Conservation (phyloP, 1,140 invertebrate species). For the Telenomus remus region DNA sequence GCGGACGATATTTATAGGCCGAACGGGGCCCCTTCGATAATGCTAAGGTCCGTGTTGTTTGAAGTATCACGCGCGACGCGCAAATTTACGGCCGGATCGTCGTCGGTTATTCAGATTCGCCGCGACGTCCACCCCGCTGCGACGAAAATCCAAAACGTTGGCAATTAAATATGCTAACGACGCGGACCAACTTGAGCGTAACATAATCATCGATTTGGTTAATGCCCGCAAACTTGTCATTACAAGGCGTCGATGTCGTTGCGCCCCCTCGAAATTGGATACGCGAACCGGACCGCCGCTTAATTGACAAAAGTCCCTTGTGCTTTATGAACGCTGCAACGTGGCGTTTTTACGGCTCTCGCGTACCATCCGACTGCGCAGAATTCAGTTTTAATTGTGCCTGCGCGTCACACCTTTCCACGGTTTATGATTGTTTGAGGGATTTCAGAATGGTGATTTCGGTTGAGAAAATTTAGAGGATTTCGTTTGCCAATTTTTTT, state of each 20-base stretch:
- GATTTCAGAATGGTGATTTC: slow-evolving; percentile 33
- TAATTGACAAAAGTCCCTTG: slow-evolving; percentile 52
- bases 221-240: slow-evolving; percentile 54
- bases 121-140: slow-evolving; percentile 63
- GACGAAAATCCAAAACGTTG: slow-evolving; percentile 74
- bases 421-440: slow-evolving; percentile 40
- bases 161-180: slow-evolving; percentile 76
- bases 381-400: slow-evolving; percentile 48
- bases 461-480: slow-evolving; percentile 16
- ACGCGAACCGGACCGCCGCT: slow-evolving; percentile 18
- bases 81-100: slow-evolving; percentile 71
- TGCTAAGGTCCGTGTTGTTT: slow-evolving; percentile 25
- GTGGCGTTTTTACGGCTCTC: slow-evolving; percentile 43
- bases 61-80: slow-evolving; percentile 42
- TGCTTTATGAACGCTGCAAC: slow-evolving; percentile 40
- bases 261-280: slow-evolving; percentile 45
- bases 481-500: slow-evolving; percentile 13
- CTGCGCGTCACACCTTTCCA: slow-evolving; percentile 33
- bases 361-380: slow-evolving; percentile 15
- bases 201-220: slow-evolving; percentile 73
- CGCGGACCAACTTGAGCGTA: slow-evolving; percentile 69
- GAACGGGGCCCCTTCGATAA: slow-evolving; percentile 3
- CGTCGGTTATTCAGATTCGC: slow-evolving; percentile 71
- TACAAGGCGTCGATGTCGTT: slow-evolving; percentile 28
- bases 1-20: slow-evolving; percentile 36